phyloP scores from a whole-genome alignment of 2,888 invertebrate genomes.

The Bibio marci region DNA sequence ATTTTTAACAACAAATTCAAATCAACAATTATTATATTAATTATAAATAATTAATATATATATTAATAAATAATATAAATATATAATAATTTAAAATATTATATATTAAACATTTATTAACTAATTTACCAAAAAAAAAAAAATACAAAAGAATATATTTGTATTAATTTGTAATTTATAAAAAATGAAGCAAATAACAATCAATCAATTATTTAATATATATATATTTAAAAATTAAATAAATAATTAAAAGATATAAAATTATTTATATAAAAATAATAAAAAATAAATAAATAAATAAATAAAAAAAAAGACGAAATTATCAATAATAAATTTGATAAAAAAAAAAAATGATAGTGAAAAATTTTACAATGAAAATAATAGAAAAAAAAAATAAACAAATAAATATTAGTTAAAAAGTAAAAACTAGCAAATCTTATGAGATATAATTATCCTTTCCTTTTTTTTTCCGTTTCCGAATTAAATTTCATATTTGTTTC shows the following conservation, averaged over 20 bases:
- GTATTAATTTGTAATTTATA: no score
- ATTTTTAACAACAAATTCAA: no score
- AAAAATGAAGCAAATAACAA: conserved; percentile 6
- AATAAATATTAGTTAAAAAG: conserved; percentile 1
- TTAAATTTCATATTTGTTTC: background rate
- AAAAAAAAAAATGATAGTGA: no score
- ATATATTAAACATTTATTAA: no score
- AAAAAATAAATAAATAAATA: background rate
- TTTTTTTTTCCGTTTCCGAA: background rate
- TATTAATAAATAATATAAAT: no score
- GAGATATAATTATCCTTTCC: background rate
- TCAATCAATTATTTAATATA: background rate
- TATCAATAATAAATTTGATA: background rate
- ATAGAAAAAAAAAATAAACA: background rate
- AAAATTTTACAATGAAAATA: no score
- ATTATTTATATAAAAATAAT: conserved; percentile 1
- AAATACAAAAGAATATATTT: no score
- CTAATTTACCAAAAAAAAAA: no score
- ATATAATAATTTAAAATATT: no score
- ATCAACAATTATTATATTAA: no score
- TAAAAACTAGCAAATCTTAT: conserved; percentile 4
- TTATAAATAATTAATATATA: no score
- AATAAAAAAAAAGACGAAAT: conserved; percentile 5
- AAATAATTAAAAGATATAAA: conserved; percentile 6
- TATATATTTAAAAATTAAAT: conserved; percentile 5